Evolutionary conservation across 2,888 invertebrate species (phyloP).

Genomic region (Phania funesta): DNA sequence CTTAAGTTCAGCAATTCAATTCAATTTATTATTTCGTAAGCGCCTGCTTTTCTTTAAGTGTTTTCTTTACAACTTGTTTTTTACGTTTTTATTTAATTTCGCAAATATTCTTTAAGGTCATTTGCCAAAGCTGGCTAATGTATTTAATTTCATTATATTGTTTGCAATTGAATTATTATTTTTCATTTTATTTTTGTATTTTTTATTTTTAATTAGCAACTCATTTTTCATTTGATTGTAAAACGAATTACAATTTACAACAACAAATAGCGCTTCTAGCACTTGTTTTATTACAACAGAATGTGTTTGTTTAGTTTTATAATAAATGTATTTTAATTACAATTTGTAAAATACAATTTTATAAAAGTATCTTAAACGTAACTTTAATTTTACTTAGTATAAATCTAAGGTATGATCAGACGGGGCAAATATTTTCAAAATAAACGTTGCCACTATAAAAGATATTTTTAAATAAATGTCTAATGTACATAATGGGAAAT

Average conservation of each 20-base stretch:
- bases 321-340: slow-evolving; percentile 37
- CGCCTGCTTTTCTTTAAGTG: too few relatives aligned
- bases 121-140: slow-evolving; percentile 37
- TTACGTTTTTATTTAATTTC: slow-evolving; percentile 7
- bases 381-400: too few relatives aligned
- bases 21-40: too few relatives aligned
- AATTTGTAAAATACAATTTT: not conserved
- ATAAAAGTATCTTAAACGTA: too few relatives aligned
- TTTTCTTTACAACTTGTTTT: not conserved
- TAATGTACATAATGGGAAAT: too few relatives aligned
- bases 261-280: not conserved
- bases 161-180: not conserved
- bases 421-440: too few relatives aligned
- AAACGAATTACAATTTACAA: slow-evolving; percentile 8
- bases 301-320: not conserved
- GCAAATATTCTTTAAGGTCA: slow-evolving; percentile 51
- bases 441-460: too few relatives aligned
- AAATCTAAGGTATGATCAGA: too few relatives aligned
- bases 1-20: too few relatives aligned
- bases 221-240: slow-evolving; percentile 25
- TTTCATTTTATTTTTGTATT: not conserved
- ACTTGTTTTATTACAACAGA: slow-evolving; percentile 12
- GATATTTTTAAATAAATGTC: too few relatives aligned
- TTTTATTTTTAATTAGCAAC: slow-evolving; percentile 18
- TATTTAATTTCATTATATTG: slow-evolving; percentile 30